Conservation (phyloP, 2,797 vertebrate species). For the Cryptoprocta ferox region DNA sequence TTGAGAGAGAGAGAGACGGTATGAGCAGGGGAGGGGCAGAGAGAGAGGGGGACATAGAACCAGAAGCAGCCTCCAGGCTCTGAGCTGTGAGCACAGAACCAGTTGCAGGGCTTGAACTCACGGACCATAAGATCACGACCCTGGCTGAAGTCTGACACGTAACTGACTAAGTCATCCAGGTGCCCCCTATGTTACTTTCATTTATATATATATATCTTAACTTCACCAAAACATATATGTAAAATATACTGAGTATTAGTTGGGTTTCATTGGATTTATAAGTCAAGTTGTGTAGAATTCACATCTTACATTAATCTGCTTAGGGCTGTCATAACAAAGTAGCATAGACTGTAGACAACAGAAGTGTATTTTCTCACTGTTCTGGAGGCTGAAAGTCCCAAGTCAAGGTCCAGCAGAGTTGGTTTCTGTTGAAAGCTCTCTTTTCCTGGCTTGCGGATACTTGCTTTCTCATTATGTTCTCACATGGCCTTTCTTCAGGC, state of each 20-base stretch:
- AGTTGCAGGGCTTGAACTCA: neutral
- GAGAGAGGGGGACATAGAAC: neutral
- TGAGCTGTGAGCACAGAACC: neutral
- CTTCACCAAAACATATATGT: neutral
- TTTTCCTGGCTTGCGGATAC: neutral
- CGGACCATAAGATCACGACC: rapidly evolving
- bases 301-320: neutral
- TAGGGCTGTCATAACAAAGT: neutral
- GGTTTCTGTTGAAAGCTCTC: neutral
- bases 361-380: neutral
- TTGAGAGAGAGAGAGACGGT: no score
- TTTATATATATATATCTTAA: neutral
- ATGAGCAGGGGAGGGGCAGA: neutral
- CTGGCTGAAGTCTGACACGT: neutral
- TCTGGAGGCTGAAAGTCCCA: neutral
- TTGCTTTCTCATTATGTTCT: neutral
- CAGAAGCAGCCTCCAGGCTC: neutral
- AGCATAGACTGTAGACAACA: neutral
- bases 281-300: neutral
- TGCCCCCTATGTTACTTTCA: neutral
- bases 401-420: neutral
- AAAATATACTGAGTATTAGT: neutral
- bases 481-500: neutral
- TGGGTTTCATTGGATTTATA: neutral
- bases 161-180: neutral